Conservation (phyloP, 1,140 invertebrate species). For the Contarinia nasturtii region DNA sequence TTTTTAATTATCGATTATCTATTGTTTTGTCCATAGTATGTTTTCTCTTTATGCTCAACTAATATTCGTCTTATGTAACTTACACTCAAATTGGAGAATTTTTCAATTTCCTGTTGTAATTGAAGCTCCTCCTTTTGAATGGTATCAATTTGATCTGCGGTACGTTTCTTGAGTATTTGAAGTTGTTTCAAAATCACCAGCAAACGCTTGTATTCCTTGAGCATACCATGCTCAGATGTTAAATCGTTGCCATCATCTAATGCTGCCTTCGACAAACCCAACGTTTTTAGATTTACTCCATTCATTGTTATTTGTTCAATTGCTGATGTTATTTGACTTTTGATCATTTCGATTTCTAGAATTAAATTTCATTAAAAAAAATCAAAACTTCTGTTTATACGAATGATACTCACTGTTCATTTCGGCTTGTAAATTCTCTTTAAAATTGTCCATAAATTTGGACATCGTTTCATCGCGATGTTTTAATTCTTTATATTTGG, state of each 20-base stretch:
- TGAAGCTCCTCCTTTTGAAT: conserved; percentile 8
- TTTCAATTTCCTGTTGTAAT: background rate
- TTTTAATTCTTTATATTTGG: conserved; percentile 59
- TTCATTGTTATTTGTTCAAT: conserved; percentile 5
- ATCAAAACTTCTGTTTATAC: background rate
- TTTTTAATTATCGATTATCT: too few species aligned
- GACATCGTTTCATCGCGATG: conserved; percentile 70
- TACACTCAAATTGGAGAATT: conserved; percentile 11
- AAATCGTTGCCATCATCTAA: conserved; percentile 4
- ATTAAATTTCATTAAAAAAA: background rate
- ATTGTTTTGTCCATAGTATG: too few species aligned
- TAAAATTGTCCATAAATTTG: conserved; percentile 51
- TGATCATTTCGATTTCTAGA: conserved; percentile 2
- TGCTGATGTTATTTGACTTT: conserved; percentile 5
- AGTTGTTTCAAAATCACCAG: conserved; percentile 14
- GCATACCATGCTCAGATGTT: background rate
- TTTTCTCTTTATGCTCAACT: too few species aligned
- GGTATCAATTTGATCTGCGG: conserved; percentile 15
- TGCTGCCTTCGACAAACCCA: background rate
- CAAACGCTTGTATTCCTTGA: conserved; percentile 4
- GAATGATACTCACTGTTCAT: conserved; percentile 20
- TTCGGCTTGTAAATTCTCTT: conserved; percentile 45
- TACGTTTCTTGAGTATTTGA: conserved; percentile 17
- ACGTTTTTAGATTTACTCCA: conserved; percentile 3
- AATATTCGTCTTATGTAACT: background rate